These are phyloP conservation scores for Canis aureus DNA, from an alignment of 2,113 vertebrate species.

Conservation along the genomic window DNA sequence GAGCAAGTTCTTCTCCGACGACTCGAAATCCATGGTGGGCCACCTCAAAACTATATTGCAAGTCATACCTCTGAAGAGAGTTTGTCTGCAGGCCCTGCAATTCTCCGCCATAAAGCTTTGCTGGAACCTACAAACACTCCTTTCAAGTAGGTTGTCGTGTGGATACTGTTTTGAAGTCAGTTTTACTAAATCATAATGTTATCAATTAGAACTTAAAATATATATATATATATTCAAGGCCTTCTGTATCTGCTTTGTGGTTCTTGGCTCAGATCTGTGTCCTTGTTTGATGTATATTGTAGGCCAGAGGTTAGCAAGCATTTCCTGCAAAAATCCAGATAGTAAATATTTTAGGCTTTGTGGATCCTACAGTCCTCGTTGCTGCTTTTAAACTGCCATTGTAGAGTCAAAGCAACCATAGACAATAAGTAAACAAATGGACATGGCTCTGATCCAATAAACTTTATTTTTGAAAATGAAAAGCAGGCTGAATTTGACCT, in stretches of 20 bases:
- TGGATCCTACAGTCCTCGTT: neutral
- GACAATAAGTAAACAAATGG: neutral
- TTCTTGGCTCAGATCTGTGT: neutral
- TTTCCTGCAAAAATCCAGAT: neutral
- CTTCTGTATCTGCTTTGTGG: neutral
- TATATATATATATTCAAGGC: neutral
- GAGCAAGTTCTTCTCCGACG: conserved; percentile 96
- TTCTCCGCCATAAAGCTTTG: conserved; percentile 97
- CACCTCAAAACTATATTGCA: conserved; percentile 94
- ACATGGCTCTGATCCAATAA: neutral
- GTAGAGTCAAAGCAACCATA: conserved; percentile 8
- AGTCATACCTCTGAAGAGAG: conserved; percentile 91
- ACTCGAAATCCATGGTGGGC: conserved; percentile 95
- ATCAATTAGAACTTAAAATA: neutral
- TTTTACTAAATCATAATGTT: conserved; percentile 44
- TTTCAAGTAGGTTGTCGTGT: conserved; percentile 90
- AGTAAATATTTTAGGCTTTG: conserved; percentile 53
- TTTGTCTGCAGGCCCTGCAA: conserved; percentile 92
- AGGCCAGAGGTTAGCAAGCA: conserved; percentile 6
- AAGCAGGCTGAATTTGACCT: neutral
- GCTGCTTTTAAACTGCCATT: neutral
- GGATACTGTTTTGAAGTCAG: neutral
- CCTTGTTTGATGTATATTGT: conserved; percentile 9
- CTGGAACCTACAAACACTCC: conserved; percentile 97
- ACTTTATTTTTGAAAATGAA: conserved; percentile 34